Evolutionary conservation across 2,888 invertebrate species (phyloP), one percentile per base, ranked within the genome.

Genomic region (Phyllotreta cruciferae): DNA sequence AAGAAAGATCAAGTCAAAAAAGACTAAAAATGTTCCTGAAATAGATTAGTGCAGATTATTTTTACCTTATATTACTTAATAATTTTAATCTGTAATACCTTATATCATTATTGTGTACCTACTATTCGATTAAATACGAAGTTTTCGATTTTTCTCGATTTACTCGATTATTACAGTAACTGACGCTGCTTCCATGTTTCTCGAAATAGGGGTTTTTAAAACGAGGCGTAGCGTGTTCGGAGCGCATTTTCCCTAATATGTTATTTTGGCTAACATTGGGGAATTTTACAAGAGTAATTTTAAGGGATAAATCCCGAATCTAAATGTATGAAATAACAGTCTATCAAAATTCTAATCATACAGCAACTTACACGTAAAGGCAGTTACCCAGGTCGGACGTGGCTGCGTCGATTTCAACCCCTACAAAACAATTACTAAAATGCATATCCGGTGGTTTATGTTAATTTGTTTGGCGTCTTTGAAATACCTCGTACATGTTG

Each of bases 251-350:
- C 69, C 67, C 64, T 64, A 62, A 70, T 64, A 64, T 70, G 68
- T 70, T 70, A 71, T 73, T 73, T 69, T 65, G 60, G 69, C 64
- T 71, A 63, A 70, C 71, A 70, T 73, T 71, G 39, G 53, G 68
- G 54, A 69, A 64, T 64, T 69, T 70, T 67, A 65, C 67, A 66
- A 56, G 64, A 64, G 65, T 70, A 72, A 72, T 73, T 73, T 69
- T 56, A 11, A 63, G 68, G 71, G 66, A 70, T 68, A 66, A 68
- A 70, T 62, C 69, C 63, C 24, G 57, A 61, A 64, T 61, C 68
- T 66, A 67, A 71, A 68, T 67, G 58, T 61, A 63, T 62, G 53
- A 63, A 68, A 70, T 70, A 67, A 67, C 64, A 56, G 64, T 57
- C 66, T 66, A 70, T 70, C 68, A 66, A 67, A 49, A 66, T 67